Evolutionary conservation across 1,140 invertebrate genomes (phyloP).

Genomic region (Theocolax elegans): DNA sequence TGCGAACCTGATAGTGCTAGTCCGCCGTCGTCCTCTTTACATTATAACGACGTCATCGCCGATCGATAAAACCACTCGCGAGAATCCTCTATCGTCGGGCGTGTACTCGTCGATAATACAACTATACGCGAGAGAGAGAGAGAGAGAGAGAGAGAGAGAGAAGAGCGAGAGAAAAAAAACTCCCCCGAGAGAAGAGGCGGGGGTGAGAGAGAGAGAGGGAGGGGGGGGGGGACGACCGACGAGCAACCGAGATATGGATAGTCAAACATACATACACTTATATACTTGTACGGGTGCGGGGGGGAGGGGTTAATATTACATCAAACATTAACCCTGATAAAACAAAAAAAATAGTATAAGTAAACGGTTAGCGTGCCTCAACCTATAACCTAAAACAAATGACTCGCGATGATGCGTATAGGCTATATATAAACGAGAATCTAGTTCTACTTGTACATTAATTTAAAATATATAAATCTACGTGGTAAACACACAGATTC

Average conservation of each 20-base stretch:
- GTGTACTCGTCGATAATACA: constrained; percentile 31
- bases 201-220: constrained; percentile 14
- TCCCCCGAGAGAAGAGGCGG: too few relatives aligned
- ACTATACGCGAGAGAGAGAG: constrained; percentile 35
- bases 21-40: constrained; percentile 25
- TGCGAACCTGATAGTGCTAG: constrained; percentile 27
- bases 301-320: constrained; percentile 18
- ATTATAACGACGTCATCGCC: constrained; percentile 36
- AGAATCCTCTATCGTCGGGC: constrained; percentile 15
- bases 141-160: not conserved
- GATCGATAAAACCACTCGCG: constrained; percentile 40
- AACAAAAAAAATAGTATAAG: too few relatives aligned
- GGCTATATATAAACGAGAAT: too few relatives aligned
- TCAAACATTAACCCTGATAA: constrained; percentile 39
- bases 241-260: constrained; percentile 17
- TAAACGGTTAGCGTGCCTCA: not conserved
- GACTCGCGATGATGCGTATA: constrained; percentile 21
- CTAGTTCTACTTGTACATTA: too few relatives aligned
- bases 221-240: constrained; percentile 37
- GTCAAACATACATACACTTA: constrained; percentile 13
- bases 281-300: not conserved
- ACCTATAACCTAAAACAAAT: too few relatives aligned
- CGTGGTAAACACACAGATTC: too few relatives aligned
- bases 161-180: constrained; percentile 23
- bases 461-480: too few relatives aligned